Evolutionary conservation across 1,140 invertebrate species (phyloP), one percentile per base, ranked within the genome.

Genomic region (Dufourea novaeangliae): DNA sequence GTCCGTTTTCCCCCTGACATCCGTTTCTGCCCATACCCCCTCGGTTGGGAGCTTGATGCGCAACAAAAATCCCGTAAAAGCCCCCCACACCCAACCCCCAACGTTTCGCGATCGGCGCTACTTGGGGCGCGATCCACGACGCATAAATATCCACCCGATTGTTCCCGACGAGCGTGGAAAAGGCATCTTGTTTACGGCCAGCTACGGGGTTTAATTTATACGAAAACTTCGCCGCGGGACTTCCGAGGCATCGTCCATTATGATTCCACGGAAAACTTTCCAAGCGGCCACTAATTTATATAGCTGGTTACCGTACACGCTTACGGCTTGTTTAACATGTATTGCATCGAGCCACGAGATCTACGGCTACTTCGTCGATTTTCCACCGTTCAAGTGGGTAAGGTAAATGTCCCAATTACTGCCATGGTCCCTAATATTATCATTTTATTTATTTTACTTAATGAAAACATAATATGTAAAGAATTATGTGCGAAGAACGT

Each of bases 111-210:
- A 75, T 75, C 64, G 64, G 29, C 32, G 25, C 52, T 75, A 75
- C 62, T 77, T 63, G 75, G 41, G 67, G 57, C 14, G 0, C n/a
- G 14, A 7, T 25, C 2, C 12, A 1, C 57, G 57, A 20, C 74
- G 25, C n/a, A 77, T 77, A 70, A 77, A 77, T 61, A 71, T 54
- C 1, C 3, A 6, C 52, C 6, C 68, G 44, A 70, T 71, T 71
- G 75, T 77, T 77, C 57, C 68, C n/a, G 25, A 27, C 44, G 27
- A 32, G 32, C 54, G 52, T 7, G 44, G 44, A 71, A 63, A 76
- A 64, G 32, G 63, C 67, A 44, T 61, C 67, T 77, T 77, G 44
- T 77, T 77, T 77, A 77, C 68, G 75, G 8, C 25, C 37, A 20
- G 17, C 32, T n/a, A n/a, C 22, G 17, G 2, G 5, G 25, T 14